These are phyloP conservation scores for Neosilurus mollespiculum DNA, from an alignment of 2,797 vertebrate species.

Conservation along the genomic window DNA sequence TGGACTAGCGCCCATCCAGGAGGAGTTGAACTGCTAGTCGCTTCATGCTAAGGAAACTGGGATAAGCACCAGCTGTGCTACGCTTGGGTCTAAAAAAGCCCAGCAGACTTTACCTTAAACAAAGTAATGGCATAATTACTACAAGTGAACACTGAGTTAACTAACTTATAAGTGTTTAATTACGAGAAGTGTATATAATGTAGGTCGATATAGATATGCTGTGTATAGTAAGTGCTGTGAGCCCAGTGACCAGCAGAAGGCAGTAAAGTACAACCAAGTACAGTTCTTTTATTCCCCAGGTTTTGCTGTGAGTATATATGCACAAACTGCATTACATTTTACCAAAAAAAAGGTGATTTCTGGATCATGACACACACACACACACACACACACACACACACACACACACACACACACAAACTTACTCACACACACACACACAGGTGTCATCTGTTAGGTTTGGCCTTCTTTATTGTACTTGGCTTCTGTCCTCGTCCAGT, in stretches of 20 bases:
- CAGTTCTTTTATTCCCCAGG: not conserved
- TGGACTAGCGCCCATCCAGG: too few relatives aligned
- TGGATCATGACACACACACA: constrained; percentile 1
- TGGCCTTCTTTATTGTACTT: not conserved
- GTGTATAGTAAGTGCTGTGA: constrained; percentile 11
- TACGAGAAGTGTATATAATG: not conserved
- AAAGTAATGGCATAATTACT: not conserved
- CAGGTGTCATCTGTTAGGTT: constrained; percentile 1
- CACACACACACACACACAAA: not conserved
- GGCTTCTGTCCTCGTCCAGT: not conserved
- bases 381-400: not conserved
- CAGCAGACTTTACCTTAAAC: not conserved
- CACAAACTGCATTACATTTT: not conserved
- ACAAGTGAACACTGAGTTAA: not conserved
- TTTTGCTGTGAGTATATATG: not conserved
- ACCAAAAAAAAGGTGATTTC: constrained; percentile 9
- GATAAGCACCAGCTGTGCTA: too few relatives aligned
- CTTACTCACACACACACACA: not conserved
- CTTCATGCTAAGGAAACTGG: too few relatives aligned
- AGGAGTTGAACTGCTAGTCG: too few relatives aligned
- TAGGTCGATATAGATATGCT: not conserved
- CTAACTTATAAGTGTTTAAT: not conserved
- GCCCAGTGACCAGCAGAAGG: constrained; percentile 63
- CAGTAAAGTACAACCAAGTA: constrained; percentile 52
- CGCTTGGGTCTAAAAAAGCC: too few relatives aligned